Conservation (phyloP, 2,113 vertebrate species). For the Phycodurus eques region DNA sequence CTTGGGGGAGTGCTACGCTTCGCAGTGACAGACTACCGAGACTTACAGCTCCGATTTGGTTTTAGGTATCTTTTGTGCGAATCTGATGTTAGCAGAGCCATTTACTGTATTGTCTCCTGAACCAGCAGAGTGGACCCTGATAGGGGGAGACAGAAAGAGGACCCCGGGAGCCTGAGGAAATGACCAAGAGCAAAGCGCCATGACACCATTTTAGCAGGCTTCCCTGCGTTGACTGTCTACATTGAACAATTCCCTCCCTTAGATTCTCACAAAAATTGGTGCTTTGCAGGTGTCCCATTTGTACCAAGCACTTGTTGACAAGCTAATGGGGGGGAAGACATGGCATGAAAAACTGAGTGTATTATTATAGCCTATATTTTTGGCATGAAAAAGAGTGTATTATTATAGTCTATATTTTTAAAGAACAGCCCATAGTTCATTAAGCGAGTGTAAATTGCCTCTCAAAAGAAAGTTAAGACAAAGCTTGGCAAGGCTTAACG, state of each 20-base stretch:
- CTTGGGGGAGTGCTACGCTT: conserved; percentile 10
- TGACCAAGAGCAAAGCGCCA: conserved; percentile 33
- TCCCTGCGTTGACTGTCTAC: conserved; percentile 6
- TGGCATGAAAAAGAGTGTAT: too few relatives aligned
- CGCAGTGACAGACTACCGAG: conserved; percentile 20
- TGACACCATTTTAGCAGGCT: conserved; percentile 32
- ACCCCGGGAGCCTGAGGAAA: conserved; percentile 46
- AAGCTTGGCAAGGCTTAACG: neutral
- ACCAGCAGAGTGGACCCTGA: conserved; percentile 32
- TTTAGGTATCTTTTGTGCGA: neutral
- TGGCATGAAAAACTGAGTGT: too few relatives aligned
- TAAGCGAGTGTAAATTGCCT: neutral
- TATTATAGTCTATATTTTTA: neutral
- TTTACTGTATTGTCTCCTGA: conserved; percentile 18
- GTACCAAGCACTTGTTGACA: neutral
- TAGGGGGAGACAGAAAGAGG: conserved; percentile 42
- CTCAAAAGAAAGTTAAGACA: neutral
- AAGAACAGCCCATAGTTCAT: neutral
- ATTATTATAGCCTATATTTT: too few relatives aligned
- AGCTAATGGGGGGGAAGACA: neutral
- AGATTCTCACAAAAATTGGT: conserved; percentile 1
- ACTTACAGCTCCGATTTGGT: conserved; percentile 23
- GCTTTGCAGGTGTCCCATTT: neutral
- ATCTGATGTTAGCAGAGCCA: conserved; percentile 14
- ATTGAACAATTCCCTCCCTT: neutral